Evolutionary conservation across 2,888 invertebrate species (phyloP).

Genomic region (Coleophora flavipennella): DNA sequence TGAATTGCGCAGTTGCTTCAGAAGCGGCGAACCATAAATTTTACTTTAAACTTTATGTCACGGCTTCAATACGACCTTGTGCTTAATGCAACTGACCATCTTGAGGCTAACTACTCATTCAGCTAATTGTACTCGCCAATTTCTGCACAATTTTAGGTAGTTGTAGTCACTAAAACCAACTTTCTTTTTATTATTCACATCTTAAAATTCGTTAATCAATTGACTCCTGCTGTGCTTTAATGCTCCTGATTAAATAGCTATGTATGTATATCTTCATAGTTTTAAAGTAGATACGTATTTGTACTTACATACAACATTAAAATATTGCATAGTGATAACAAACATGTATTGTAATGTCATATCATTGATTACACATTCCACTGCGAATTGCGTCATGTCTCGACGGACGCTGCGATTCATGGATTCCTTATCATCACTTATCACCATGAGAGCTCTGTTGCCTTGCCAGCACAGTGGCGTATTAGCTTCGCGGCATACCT

Average conservation of each 20-base stretch:
- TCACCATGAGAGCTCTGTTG: constrained; percentile 9
- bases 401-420: constrained; percentile 9
- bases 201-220: no score
- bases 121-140: no score
- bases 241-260: no score
- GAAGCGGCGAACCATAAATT: constrained; percentile 33
- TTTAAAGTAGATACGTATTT: no score
- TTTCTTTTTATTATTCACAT: no score
- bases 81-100: constrained; percentile 24
- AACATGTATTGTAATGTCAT: background rate
- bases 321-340: constrained; percentile 11
- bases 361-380: constrained; percentile 11
- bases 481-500: background rate
- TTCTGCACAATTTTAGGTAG: no score
- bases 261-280: background rate
- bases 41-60: constrained; percentile 39
- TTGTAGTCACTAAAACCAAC: no score
- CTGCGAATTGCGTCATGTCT: constrained; percentile 12
- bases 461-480: constrained; percentile 7
- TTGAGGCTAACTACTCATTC: no score
- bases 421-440: constrained; percentile 14
- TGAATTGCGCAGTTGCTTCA: constrained; percentile 56
- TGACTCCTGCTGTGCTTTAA: no score
- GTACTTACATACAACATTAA: no score
- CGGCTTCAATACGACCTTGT: constrained; percentile 35